These are phyloP conservation scores for Motacilla alba DNA, from an alignment of 2,113 vertebrate species.

Conservation along the genomic window DNA sequence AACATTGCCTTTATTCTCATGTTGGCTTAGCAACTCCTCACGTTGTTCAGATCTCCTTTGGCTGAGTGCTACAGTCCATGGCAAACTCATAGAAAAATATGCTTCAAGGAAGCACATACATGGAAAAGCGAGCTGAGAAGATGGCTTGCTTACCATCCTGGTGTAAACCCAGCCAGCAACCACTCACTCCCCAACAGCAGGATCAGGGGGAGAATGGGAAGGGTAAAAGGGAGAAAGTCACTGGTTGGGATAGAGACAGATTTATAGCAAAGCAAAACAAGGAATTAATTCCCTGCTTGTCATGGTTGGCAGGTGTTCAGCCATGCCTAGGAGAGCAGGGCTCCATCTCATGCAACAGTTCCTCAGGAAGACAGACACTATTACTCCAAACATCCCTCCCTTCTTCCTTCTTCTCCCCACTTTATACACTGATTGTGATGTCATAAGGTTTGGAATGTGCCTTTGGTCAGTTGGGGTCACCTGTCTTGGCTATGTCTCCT, in stretches of 20 bases:
- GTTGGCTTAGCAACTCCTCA: background rate
- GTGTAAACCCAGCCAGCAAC: background rate
- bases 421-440: too few species aligned
- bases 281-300: background rate
- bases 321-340: background rate
- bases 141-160: background rate
- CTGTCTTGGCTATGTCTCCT: background rate
- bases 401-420: background rate
- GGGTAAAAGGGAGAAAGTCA: background rate
- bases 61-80: background rate
- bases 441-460: background rate
- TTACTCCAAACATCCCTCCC: background rate
- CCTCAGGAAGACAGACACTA: background rate
- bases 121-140: background rate
- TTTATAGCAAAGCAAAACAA: background rate
- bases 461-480: background rate
- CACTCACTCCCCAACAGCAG: background rate
- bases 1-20: background rate
- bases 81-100: background rate
- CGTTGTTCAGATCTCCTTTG: background rate
- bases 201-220: background rate
- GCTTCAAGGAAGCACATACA: background rate
- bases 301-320: background rate
- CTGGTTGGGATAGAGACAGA: background rate
- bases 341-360: rapidly evolving